phyloP scores from a whole-genome alignment of 2,888 invertebrate species.

The Crioceris asparagi region DNA sequence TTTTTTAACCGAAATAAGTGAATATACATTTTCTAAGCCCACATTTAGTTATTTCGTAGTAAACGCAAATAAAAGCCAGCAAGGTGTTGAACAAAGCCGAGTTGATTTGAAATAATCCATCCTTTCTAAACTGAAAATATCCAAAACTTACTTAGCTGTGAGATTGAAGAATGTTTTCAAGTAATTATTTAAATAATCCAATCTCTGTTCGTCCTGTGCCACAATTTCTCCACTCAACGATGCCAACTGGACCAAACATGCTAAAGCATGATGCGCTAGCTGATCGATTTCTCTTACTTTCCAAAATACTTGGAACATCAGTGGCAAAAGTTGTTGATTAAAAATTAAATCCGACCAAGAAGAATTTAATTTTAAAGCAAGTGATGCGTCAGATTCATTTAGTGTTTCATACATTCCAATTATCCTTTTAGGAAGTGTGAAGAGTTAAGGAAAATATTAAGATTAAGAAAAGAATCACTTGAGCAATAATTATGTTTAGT shows the following conservation, averaged over 20 bases:
- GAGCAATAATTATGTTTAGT: neutral
- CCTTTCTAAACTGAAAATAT: too few relatives aligned
- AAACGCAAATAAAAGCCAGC: too few relatives aligned
- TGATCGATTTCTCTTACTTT: conserved; percentile 67
- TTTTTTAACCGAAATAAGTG: too few relatives aligned
- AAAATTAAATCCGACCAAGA: conserved; percentile 70
- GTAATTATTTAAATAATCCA: conserved; percentile 49
- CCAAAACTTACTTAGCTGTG: conserved; percentile 40
- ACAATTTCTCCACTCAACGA: conserved; percentile 51
- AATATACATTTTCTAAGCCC: too few relatives aligned
- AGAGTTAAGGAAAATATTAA: conserved; percentile 19
- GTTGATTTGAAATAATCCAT: too few relatives aligned
- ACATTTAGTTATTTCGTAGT: too few relatives aligned
- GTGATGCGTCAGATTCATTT: conserved; percentile 54
- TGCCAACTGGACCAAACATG: conserved; percentile 72
- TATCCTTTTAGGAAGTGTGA: conserved; percentile 50
- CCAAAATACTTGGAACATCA: conserved; percentile 76
- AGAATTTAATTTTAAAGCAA: conserved; percentile 48
- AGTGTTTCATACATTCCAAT: conserved; percentile 61
- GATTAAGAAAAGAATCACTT: neutral
- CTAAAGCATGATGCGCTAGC: conserved; percentile 66
- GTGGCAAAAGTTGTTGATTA: conserved; percentile 59
- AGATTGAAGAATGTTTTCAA: conserved; percentile 51
- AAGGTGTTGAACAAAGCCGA: too few relatives aligned
- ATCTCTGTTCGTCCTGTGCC: conserved; percentile 37